phyloP scores from a whole-genome alignment of 2,797 vertebrate species.

The Tauraco hartlaubi region DNA sequence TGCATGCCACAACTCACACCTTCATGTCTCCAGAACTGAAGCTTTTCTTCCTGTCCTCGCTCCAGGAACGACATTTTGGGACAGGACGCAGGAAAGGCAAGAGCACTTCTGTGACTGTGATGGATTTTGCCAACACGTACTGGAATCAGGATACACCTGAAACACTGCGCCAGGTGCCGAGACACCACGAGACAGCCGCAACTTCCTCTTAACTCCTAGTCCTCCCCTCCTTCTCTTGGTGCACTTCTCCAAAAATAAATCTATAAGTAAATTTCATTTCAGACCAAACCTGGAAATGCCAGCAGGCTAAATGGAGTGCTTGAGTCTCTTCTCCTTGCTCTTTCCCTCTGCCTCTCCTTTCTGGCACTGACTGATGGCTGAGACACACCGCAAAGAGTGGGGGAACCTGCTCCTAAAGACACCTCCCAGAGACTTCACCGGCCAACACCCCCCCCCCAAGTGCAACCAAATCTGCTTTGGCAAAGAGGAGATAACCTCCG shows the following conservation, averaged over 20 bases:
- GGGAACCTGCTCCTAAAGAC: background rate
- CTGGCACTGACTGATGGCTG: background rate
- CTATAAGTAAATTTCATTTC: background rate
- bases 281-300: background rate
- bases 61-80: background rate
- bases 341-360: background rate
- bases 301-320: background rate
- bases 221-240: background rate
- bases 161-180: background rate
- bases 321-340: background rate
- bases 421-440: background rate
- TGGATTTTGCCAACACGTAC: accelerated
- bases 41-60: background rate
- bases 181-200: background rate
- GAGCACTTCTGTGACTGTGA: background rate
- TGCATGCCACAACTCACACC: background rate
- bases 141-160: background rate
- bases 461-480: background rate
- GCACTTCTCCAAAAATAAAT: background rate
- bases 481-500: background rate
- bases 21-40: background rate
- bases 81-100: background rate
- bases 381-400: background rate
- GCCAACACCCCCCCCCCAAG: background rate
- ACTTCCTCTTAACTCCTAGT: background rate